phyloP scores from a whole-genome alignment of 37 sponge, comb jelly and placozoan genomes.

The Beroe ovata region DNA sequence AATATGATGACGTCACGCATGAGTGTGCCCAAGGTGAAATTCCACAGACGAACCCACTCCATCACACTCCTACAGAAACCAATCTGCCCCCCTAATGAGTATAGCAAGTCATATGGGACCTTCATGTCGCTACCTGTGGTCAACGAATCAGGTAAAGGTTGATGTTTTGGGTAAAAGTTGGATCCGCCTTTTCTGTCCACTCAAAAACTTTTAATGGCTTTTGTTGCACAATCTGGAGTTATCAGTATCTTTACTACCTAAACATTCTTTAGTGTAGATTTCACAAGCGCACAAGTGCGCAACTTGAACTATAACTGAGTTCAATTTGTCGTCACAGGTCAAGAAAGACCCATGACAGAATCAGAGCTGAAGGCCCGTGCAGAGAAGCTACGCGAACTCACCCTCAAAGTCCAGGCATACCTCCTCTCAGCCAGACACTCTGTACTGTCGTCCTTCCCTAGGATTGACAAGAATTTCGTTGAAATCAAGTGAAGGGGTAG shows the following conservation, averaged over 20 bases:
- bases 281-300: too few relatives aligned
- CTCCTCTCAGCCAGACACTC: not conserved
- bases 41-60: slow-evolving; percentile 44
- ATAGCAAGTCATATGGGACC: slow-evolving; percentile 46
- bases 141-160: not conserved
- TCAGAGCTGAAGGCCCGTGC: slow-evolving; percentile 17
- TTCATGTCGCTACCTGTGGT: slow-evolving; percentile 17
- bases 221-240: too few relatives aligned
- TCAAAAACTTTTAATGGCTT: too few relatives aligned
- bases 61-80: slow-evolving; percentile 42
- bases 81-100: slow-evolving; percentile 2
- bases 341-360: slow-evolving; percentile 35
- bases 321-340: too few relatives aligned
- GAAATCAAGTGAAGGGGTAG: slow-evolving; percentile 57
- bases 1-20: not conserved
- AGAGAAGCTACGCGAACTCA: slow-evolving; percentile 49
- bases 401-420: slow-evolving; percentile 38
- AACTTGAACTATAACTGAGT: too few relatives aligned
- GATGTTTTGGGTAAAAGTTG: too few relatives aligned
- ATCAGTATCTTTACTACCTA: too few relatives aligned
- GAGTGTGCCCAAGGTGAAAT: not conserved
- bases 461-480: slow-evolving; percentile 20
- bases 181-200: too few relatives aligned
- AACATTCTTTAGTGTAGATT: too few relatives aligned
- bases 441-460: slow-evolving; percentile 4